These are phyloP conservation scores for Cerceris ruficornis DNA, from an alignment of 2,888 invertebrate species.

Conservation along the genomic window DNA sequence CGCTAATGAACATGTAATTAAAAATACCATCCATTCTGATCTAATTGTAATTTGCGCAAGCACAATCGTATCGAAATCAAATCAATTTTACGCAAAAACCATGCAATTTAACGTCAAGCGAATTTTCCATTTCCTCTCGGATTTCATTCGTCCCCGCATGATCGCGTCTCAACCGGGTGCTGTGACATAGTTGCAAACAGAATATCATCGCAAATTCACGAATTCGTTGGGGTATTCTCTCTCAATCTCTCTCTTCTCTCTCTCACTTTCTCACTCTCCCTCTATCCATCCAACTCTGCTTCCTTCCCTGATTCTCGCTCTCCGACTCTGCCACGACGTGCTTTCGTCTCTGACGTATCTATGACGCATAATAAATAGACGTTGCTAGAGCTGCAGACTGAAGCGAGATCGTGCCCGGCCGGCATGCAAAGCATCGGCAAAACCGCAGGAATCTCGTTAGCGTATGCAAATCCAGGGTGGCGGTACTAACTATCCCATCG, in stretches of 20 bases:
- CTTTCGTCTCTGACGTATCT: constrained; percentile 63
- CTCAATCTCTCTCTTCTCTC: neutral
- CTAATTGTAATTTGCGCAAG: neutral
- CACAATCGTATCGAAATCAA: neutral
- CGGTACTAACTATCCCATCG: constrained; percentile 75
- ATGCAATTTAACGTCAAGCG: neutral
- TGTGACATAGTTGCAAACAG: neutral
- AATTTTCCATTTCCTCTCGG: too few species aligned
- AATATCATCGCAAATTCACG: neutral
- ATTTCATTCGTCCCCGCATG: too few species aligned
- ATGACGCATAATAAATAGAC: constrained; percentile 72
- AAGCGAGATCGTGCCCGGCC: constrained; percentile 60
- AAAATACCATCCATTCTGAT: neutral
- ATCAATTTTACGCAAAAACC: neutral
- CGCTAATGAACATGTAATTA: neutral
- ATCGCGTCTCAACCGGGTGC: too few species aligned
- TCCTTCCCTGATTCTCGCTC: neutral
- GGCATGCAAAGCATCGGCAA: constrained; percentile 76
- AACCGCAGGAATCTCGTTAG: constrained; percentile 79
- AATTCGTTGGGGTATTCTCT: constrained; percentile 1
- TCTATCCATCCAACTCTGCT: too few species aligned
- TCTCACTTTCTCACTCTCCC: neutral
- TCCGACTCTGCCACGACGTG: constrained; percentile 21
- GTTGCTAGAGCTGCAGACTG: constrained; percentile 46
- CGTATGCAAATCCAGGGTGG: constrained; percentile 78